These are phyloP conservation scores for Eupithecia subfuscata DNA, from an alignment of 2,888 invertebrate species.

Conservation along the genomic window DNA sequence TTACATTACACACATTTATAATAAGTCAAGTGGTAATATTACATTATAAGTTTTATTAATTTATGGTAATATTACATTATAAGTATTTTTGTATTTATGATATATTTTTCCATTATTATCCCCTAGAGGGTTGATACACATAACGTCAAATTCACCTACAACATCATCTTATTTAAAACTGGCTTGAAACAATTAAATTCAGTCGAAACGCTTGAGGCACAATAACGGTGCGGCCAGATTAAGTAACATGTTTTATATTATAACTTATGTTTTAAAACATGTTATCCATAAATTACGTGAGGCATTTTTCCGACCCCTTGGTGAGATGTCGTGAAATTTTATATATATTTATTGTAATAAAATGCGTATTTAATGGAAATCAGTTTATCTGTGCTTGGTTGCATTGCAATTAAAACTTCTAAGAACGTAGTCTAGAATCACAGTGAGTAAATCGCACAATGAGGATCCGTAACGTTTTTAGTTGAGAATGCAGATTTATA, in stretches of 20 bases:
- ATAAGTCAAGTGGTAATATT: conserved; percentile 1
- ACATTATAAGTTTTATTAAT: not conserved
- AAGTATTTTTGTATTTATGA: not conserved
- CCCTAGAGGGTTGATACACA: not conserved
- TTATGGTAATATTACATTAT: not conserved
- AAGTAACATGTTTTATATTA: not conserved
- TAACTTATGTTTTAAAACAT: too few relatives aligned
- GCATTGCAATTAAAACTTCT: too few relatives aligned
- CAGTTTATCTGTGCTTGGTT: too few relatives aligned
- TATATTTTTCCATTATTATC: not conserved
- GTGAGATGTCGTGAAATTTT: too few relatives aligned
- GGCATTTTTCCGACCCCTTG: too few relatives aligned
- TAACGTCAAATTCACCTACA: not conserved
- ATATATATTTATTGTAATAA: too few relatives aligned
- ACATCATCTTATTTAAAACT: not conserved
- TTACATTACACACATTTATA: not conserved
- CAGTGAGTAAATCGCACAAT: too few relatives aligned
- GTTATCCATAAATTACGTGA: too few relatives aligned
- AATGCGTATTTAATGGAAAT: too few relatives aligned
- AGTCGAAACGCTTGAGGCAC: not conserved
- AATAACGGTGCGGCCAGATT: not conserved
- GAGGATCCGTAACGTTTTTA: too few relatives aligned
- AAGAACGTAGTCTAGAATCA: too few relatives aligned
- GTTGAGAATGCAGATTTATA: too few relatives aligned
- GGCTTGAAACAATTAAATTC: not conserved